These are phyloP conservation scores for Paraescarpia echinospica DNA, from an alignment of 1,140 invertebrate species.

Conservation along the genomic window DNA sequence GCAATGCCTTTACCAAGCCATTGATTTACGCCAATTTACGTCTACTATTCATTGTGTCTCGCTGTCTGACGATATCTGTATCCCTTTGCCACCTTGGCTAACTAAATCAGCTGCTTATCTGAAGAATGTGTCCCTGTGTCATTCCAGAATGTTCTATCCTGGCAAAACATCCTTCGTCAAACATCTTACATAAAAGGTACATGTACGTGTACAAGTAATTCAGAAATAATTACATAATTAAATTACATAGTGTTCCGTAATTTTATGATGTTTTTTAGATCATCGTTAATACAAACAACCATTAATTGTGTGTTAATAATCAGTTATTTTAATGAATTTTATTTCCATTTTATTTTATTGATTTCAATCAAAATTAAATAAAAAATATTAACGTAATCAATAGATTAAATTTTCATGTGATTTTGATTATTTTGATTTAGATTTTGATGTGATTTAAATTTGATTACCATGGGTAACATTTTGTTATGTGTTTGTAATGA, in stretches of 20 bases:
- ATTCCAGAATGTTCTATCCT: not conserved
- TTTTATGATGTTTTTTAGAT: not conserved
- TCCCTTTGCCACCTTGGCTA: not conserved
- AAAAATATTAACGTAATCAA: too few species aligned
- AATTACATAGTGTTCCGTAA: not conserved
- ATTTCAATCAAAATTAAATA: too few species aligned
- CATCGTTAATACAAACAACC: not conserved
- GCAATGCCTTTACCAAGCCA: not conserved
- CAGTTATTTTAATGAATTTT: too few species aligned
- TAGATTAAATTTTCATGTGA: too few species aligned
- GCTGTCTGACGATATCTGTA: not conserved
- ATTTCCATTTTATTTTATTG: too few species aligned
- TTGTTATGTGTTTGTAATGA: too few species aligned
- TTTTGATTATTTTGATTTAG: too few species aligned
- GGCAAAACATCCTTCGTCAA: not conserved
- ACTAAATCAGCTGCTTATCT: not conserved
- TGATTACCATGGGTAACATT: too few species aligned
- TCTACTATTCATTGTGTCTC: not conserved
- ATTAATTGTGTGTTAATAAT: too few species aligned
- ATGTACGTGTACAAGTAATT: too few species aligned
- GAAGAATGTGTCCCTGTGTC: not conserved
- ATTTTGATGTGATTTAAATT: too few species aligned
- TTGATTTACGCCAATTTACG: not conserved
- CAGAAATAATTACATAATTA: not conserved
- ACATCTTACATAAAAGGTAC: not conserved